phyloP scores from a whole-genome alignment of 1,140 invertebrate genomes.

The Brachionus manjavacas region DNA sequence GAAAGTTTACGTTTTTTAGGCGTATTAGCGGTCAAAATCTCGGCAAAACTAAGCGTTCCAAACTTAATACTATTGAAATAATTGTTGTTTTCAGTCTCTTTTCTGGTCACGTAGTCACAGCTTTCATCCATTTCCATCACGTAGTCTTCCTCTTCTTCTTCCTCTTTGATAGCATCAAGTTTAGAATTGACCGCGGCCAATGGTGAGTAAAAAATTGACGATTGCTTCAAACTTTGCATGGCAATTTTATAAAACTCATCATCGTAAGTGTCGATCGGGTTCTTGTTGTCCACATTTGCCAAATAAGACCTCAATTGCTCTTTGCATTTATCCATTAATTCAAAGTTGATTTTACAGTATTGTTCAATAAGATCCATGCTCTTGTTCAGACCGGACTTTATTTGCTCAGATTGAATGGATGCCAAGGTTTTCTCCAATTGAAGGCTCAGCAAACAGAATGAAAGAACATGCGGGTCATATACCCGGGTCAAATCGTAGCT shows the following conservation, averaged over 20 bases:
- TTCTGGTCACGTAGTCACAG: constrained; percentile 12
- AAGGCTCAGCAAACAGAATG: constrained; percentile 12
- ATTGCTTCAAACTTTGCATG: not conserved
- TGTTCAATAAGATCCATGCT: not conserved
- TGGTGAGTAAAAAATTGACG: not conserved
- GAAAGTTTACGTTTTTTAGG: constrained; percentile 9
- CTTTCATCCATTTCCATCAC: not conserved
- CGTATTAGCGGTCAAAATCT: constrained; percentile 1
- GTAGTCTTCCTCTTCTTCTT: constrained; percentile 8
- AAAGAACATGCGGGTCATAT: not conserved
- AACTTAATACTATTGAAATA: not conserved
- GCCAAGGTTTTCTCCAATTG: constrained; percentile 13
- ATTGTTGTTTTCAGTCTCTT: not conserved
- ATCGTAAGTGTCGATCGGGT: not conserved
- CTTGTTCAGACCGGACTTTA: not conserved
- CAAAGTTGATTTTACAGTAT: not conserved
- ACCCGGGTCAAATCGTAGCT: not conserved
- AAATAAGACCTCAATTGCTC: not conserved
- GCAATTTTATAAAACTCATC: not conserved
- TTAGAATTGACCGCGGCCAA: not conserved
- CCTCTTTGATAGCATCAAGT: constrained; percentile 26
- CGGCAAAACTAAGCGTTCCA: not conserved
- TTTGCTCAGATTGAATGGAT: not conserved
- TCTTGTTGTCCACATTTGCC: not conserved
- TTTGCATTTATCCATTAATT: constrained; percentile 15